Evolutionary conservation across 2,113 vertebrate genomes (phyloP), one percentile per base, ranked within the genome.

Genomic region (Brienomyrus brachyistius): DNA sequence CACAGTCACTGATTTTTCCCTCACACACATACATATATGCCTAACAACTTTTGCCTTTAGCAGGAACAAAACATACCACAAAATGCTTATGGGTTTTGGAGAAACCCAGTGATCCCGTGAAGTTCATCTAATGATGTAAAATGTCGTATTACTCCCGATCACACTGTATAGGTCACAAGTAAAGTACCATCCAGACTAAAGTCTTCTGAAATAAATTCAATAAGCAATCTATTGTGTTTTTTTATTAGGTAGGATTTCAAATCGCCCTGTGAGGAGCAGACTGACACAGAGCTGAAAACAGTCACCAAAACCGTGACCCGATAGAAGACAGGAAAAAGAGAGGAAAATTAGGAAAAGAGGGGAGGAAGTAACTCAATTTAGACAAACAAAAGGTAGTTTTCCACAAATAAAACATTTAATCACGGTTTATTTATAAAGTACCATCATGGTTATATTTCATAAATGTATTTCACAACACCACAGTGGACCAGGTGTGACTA

Each of bases 381-480:
- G 31, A 40, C 23, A 83, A 35, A 51, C 13, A 27, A 56, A 47
- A 52, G 40, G 31, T 10, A 52, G 27, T 35, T 86, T 83, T 82
- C 10, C 52, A 40, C 9, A 77, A 80, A 56, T 45, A 31, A 66
- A 48, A 89, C 80, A 74, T 59, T 80, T 80, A 80, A 52, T 43
- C 80, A 59, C 23, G 40, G 51, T 56, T 54, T 54, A 23, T 11
- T 82, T 56, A 87, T 54, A 40, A 35, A 19, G n/a, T 80, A 52
- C 27, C 31, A 23, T 80, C 17, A 35, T 19, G 21, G 31, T 89
- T 31, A 89, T 83, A 47, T n/a, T 89, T 19, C 89, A 84, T 59
- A 84, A 27, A 89, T 56, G 31, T 83, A 84, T 89, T 82, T 89
- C 88, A 89, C 88, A 45, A 48, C 54, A 89, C 21, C 35, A 84